These are phyloP conservation scores for Ditylenchus weischeri DNA, from an alignment of 2,888 invertebrate species.

Conservation along the genomic window DNA sequence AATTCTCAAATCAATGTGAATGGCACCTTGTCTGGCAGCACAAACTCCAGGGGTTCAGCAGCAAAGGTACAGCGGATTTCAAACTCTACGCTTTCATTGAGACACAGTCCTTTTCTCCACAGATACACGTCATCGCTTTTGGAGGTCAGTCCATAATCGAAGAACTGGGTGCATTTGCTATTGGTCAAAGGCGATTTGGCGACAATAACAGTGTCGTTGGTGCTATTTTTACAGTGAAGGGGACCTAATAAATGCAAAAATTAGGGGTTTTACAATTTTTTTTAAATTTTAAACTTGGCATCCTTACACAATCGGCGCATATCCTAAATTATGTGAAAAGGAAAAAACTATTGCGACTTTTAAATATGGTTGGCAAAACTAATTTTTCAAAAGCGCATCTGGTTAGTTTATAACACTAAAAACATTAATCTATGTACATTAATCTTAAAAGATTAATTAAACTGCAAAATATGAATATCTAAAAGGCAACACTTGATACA, in stretches of 20 bases:
- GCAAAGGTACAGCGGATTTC: slow-evolving; percentile 19
- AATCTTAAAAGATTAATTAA: too few relatives aligned
- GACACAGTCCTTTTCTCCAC: slow-evolving; percentile 16
- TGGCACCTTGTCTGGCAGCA: background rate
- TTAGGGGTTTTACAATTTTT: slow-evolving; percentile 6
- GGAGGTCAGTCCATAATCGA: slow-evolving; percentile 13
- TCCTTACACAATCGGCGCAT: too few relatives aligned
- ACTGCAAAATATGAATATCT: too few relatives aligned
- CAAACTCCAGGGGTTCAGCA: background rate
- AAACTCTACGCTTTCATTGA: slow-evolving; percentile 15
- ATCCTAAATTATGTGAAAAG: too few relatives aligned
- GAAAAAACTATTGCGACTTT: too few relatives aligned
- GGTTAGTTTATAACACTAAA: too few relatives aligned
- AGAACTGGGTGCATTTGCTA: slow-evolving; percentile 18
- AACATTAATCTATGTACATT: too few relatives aligned
- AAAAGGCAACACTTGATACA: too few relatives aligned
- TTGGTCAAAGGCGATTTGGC: slow-evolving; percentile 14
- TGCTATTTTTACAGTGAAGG: slow-evolving; percentile 7
- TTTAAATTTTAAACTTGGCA: too few relatives aligned
- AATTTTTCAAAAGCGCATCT: too few relatives aligned
- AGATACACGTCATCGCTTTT: slow-evolving; percentile 11
- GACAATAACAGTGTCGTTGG: background rate
- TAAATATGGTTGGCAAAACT: too few relatives aligned
- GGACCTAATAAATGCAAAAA: slow-evolving; percentile 11
- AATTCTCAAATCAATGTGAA: too few relatives aligned